phyloP scores from a whole-genome alignment of 2,113 vertebrate species.

The Marmota monax region DNA sequence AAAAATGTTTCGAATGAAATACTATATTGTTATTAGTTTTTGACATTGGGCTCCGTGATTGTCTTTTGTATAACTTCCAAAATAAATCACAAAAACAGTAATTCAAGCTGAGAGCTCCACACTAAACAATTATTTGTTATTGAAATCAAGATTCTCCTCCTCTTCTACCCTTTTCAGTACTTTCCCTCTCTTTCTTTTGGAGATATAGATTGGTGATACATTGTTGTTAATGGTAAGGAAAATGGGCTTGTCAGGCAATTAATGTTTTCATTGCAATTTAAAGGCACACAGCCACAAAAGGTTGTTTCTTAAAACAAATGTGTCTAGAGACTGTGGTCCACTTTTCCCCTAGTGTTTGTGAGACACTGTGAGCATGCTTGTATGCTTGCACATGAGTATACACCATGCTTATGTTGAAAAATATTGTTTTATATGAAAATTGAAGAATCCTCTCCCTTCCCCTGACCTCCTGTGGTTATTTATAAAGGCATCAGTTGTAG shows the following conservation, averaged over 20 bases:
- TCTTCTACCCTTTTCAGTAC: constrained; percentile 70
- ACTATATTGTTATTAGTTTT: constrained; percentile 87
- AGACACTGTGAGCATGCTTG: constrained; percentile 22
- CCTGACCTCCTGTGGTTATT: constrained; percentile 79
- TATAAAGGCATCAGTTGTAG: constrained; percentile 86
- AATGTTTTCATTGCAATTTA: constrained; percentile 78
- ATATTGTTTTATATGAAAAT: constrained; percentile 83
- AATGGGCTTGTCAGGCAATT: constrained; percentile 77
- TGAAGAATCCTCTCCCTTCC: constrained; percentile 77
- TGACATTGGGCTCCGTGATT: constrained; percentile 78
- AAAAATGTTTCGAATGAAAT: constrained; percentile 86
- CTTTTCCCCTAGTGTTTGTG: constrained; percentile 75
- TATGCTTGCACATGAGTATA: background rate
- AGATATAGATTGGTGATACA: constrained; percentile 60
- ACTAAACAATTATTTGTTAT: constrained; percentile 69
- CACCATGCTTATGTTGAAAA: constrained; percentile 56
- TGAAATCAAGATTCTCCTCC: constrained; percentile 45
- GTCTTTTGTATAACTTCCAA: constrained; percentile 81
- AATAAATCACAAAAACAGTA: constrained; percentile 83
- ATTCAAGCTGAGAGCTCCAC: constrained; percentile 85
- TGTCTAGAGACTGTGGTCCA: constrained; percentile 66
- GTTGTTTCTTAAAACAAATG: constrained; percentile 54
- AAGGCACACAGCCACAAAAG: constrained; percentile 66
- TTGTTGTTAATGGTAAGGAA: constrained; percentile 83
- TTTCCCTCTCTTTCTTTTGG: constrained; percentile 65